These are phyloP conservation scores for Leguminivora glycinivorella DNA, from an alignment of 1,140 invertebrate genomes.

Conservation along the genomic window DNA sequence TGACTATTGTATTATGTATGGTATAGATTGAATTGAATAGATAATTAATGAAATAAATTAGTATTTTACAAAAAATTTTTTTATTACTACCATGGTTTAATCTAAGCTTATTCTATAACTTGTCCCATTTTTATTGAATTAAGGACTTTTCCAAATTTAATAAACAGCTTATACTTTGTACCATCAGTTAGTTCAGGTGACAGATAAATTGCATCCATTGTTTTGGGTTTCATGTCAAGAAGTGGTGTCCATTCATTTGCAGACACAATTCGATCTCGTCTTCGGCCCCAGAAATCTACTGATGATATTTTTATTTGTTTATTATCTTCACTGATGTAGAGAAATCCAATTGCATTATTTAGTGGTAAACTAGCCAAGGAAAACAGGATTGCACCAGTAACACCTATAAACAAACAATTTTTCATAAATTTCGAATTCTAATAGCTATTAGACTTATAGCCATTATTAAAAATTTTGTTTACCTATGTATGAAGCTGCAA, in stretches of 20 bases:
- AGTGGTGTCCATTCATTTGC: slow-evolving; percentile 74
- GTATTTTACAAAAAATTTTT: slow-evolving; percentile 38
- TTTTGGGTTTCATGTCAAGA: slow-evolving; percentile 58
- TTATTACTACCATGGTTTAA: slow-evolving; percentile 27
- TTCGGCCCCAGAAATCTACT: slow-evolving; percentile 79
- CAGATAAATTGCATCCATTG: slow-evolving; percentile 62
- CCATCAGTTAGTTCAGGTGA: slow-evolving; percentile 58
- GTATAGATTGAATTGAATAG: slow-evolving; percentile 47
- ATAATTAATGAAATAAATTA: slow-evolving; percentile 50
- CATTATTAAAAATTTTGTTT: slow-evolving; percentile 30
- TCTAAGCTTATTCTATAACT: slow-evolving; percentile 58
- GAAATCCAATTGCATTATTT: slow-evolving; percentile 78
- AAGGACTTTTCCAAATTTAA: slow-evolving; percentile 61
- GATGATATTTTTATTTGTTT: slow-evolving; percentile 78
- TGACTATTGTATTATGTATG: slow-evolving; percentile 57
- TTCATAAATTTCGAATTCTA: background rate
- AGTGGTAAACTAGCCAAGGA: slow-evolving; percentile 64
- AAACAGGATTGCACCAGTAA: slow-evolving; percentile 62
- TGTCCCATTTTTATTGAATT: slow-evolving; percentile 58
- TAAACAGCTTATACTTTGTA: slow-evolving; percentile 64
- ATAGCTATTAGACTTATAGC: slow-evolving; percentile 26
- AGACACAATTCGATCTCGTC: slow-evolving; percentile 71
- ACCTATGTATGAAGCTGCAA: slow-evolving; percentile 57
- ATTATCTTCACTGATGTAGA: slow-evolving; percentile 79
- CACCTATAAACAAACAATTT: slow-evolving; percentile 58